phyloP scores from a whole-genome alignment of 2,113 vertebrate species.

The Brienomyrus brachyistius region DNA sequence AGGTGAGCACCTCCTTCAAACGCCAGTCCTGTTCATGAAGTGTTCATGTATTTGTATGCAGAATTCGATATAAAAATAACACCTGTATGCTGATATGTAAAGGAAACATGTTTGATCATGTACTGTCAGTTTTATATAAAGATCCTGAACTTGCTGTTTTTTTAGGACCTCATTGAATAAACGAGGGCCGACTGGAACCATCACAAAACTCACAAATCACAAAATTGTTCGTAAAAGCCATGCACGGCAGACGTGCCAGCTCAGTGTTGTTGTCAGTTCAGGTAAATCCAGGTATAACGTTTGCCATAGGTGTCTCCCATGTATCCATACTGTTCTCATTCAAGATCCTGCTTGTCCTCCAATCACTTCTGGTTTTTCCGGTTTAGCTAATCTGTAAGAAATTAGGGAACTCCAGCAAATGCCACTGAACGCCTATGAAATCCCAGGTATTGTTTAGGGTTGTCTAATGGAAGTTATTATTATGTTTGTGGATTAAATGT shows the following conservation, averaged over 20 bases:
- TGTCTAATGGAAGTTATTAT: background rate
- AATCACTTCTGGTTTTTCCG: background rate
- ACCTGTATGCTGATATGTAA: background rate
- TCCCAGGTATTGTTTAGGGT: background rate
- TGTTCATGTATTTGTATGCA: background rate
- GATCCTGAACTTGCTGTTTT: background rate
- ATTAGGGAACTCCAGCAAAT: background rate
- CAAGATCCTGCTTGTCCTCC: background rate
- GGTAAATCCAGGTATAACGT: no score
- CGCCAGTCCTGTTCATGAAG: background rate
- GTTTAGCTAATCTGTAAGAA: background rate
- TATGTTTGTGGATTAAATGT: background rate
- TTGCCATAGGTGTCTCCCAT: background rate
- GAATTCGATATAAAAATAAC: background rate
- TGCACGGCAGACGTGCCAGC: background rate
- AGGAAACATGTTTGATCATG: background rate
- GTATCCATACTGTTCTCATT: background rate
- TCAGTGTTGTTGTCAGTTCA: background rate
- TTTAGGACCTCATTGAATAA: slow-evolving; percentile 59
- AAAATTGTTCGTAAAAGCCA: background rate
- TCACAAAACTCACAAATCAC: background rate
- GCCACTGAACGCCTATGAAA: background rate
- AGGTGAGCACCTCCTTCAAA: slow-evolving; percentile 37
- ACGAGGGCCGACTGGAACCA: background rate
- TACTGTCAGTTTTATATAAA: background rate